Evolutionary conservation across 2,113 vertebrate species (phyloP).

Genomic region (Python bivittatus): DNA sequence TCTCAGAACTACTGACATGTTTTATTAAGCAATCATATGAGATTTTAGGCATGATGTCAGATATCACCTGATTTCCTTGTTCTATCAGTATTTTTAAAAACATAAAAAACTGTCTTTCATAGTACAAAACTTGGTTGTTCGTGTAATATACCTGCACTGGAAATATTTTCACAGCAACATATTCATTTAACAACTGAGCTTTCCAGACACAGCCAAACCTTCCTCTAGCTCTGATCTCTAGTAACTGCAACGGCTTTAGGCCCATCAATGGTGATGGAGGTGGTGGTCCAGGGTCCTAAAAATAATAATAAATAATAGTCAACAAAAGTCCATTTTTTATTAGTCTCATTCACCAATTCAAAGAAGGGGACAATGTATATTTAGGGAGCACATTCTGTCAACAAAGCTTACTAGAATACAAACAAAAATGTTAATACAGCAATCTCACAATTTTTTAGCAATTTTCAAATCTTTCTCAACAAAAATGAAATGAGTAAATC

Average conservation of each 20-base stretch:
- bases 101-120: neutral
- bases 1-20: neutral
- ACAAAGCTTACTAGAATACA: neutral
- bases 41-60: neutral
- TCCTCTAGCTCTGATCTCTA: slow-evolving; percentile 96
- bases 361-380: neutral
- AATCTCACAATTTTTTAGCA: neutral
- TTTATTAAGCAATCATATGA: neutral
- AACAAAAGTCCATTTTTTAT: neutral
- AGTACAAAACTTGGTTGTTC: neutral
- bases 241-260: slow-evolving; percentile 91
- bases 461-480: neutral
- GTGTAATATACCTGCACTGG: slow-evolving; percentile 93
- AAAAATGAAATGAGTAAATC: neutral
- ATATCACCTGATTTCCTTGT: neutral
- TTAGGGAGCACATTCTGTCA: neutral
- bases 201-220: slow-evolving; percentile 98
- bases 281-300: slow-evolving; percentile 89
- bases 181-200: slow-evolving; percentile 92
- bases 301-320: slow-evolving; percentile 45
- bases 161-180: slow-evolving; percentile 98
- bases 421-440: neutral
- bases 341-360: neutral
- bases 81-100: neutral
- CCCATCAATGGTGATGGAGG: slow-evolving; percentile 91